phyloP scores from a whole-genome alignment of 2,113 vertebrate genomes.

The Myiopsitta monachus region DNA sequence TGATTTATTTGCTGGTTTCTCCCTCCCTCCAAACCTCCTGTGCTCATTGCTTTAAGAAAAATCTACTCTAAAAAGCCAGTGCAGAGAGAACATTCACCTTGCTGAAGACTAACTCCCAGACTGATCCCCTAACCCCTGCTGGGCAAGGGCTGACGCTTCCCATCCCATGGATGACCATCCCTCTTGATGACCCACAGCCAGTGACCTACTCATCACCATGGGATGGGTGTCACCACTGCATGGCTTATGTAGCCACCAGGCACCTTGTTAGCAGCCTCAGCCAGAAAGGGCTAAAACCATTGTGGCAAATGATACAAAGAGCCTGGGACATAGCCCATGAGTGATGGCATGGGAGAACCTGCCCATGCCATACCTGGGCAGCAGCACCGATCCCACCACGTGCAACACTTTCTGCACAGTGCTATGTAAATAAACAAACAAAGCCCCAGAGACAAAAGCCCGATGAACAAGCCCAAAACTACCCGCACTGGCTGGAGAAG shows the following conservation, averaged over 20 bases:
- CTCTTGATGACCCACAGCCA: neutral
- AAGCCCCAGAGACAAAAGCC: neutral
- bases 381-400: neutral
- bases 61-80: neutral
- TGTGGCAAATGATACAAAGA: neutral
- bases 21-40: neutral
- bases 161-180: neutral
- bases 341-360: fast-evolving
- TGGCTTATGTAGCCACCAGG: neutral
- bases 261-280: neutral
- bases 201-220: neutral
- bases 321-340: neutral
- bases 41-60: neutral
- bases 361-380: neutral
- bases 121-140: fast-evolving
- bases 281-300: neutral
- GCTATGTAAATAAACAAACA: fast-evolving
- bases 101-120: neutral
- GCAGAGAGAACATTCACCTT: neutral
- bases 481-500: fast-evolving
- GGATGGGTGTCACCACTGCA: neutral
- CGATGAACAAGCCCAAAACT: neutral
- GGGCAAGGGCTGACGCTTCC: neutral
- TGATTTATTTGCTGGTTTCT: neutral
- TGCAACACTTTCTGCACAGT: fast-evolving